These are phyloP conservation scores for Trogon surrucura DNA, from an alignment of 2,113 vertebrate genomes.

Conservation along the genomic window DNA sequence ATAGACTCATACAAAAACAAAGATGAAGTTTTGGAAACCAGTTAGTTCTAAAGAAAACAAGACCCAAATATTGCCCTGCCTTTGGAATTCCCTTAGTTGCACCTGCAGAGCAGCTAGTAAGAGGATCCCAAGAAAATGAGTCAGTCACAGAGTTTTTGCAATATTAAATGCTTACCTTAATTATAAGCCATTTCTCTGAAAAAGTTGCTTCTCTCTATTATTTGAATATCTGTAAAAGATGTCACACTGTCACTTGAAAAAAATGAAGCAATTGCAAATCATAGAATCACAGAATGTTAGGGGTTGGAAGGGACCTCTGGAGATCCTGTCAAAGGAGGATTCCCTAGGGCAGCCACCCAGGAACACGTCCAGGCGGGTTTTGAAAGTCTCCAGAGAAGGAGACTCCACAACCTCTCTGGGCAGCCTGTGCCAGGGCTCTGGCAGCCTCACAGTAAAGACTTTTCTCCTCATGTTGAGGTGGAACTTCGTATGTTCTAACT, in stretches of 20 bases:
- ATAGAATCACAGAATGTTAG: no score
- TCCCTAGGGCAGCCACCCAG: no score
- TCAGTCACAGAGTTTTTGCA: background rate
- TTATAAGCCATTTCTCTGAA: background rate
- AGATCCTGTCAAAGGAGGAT: no score
- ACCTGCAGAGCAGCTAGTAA: background rate
- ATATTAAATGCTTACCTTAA: background rate
- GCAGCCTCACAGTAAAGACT: no score
- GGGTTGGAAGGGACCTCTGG: no score
- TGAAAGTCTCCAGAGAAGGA: no score
- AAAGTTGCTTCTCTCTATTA: background rate
- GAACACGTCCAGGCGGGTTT: no score
- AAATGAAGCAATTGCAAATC: background rate
- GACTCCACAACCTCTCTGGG: no score
- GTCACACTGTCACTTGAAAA: background rate
- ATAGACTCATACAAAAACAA: constrained; percentile 40
- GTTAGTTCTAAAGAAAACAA: background rate
- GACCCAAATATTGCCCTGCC: background rate
- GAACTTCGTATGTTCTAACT: no score
- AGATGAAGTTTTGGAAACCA: constrained; percentile 2
- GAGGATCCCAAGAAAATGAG: background rate
- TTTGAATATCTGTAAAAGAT: background rate
- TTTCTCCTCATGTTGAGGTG: no score
- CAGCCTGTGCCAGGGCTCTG: no score
- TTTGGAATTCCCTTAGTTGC: constrained; percentile 7